phyloP scores from a whole-genome alignment of 2,797 vertebrate genomes.

The Hybognathus amarus region DNA sequence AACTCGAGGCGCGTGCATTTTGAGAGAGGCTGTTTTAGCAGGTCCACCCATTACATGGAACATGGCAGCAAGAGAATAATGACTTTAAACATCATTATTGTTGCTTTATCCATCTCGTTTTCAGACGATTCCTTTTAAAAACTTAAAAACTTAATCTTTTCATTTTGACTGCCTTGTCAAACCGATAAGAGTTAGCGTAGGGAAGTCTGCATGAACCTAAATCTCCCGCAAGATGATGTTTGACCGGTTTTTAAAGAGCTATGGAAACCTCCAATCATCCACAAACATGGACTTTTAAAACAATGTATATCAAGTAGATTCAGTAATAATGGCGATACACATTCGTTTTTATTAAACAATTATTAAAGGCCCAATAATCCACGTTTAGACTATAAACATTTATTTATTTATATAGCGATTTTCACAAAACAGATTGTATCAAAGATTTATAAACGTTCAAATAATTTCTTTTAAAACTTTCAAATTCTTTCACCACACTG shows the following conservation, averaged over 20 bases:
- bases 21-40: constrained; percentile 60
- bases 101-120: no score
- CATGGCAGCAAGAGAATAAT: constrained; percentile 12
- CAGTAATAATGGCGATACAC: not conserved
- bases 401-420: no score
- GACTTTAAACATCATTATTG: no score
- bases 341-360: not conserved
- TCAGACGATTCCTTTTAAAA: not conserved
- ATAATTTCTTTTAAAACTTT: not conserved
- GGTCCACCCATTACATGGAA: constrained; percentile 54
- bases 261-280: not conserved
- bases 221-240: not conserved
- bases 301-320: not conserved
- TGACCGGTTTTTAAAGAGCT: not conserved
- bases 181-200: not conserved
- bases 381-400: no score
- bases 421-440: no score
- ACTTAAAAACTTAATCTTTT: not conserved
- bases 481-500: not conserved
- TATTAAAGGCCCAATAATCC: not conserved
- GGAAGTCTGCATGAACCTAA: not conserved
- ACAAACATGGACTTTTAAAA: not conserved
- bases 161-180: not conserved
- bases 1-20: constrained; percentile 63
- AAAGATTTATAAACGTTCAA: no score